Base-by-base conservation (phyloP, 2,113 vertebrate species). In the Hymenochirus boettgeri region DNA sequence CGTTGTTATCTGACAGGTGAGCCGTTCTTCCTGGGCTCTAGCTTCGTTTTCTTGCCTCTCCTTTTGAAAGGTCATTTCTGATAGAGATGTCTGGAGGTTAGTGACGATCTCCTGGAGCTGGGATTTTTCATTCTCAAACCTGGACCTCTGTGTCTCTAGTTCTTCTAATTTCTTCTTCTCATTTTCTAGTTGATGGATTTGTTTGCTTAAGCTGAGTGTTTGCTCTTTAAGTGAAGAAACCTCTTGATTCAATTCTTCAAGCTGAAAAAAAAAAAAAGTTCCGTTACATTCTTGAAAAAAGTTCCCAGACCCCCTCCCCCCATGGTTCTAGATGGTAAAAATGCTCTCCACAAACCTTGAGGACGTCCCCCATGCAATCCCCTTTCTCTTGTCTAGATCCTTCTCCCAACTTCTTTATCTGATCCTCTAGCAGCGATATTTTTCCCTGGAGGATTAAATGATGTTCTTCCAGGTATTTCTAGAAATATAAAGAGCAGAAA, bases 361-460 rank as follows among this genome's bases (percentile, higher is more conserved):
- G 80, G 56, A 90, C 17, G 0, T 93, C 90, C 0, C 91, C 91
- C 82, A 99, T 83, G 57, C 95, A 92, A 71, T 99, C 96, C 12
- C 96, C 96, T 37, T 80, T 86, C 66, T 89, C 88, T 42, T 80
- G 77, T 26, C 56, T 2, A 4, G 77, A 78, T 55, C 72, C 56
- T 0, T 85, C 77, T 2, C 22, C 69, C 17, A 85, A 75, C 45
- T 61, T 85, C 12, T 73, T 71, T 55, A 97, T 58, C 50, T 91
- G 89, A 2, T 96, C 94, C 61, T 97, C 90, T 65, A 97, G 76
- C 76, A 89, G 77, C 10, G 90, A 91, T 22, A 96, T 83, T 73
- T 96, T 99, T 35, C 93, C 91, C 57, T 90, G 89, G 0, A 97
- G 86, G 50, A 99, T 97, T 83, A 92, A 85, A 0, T 90, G 79